Evolutionary conservation across 2,888 invertebrate species (phyloP).

Genomic region (Thecocarcelia acutangulata): DNA sequence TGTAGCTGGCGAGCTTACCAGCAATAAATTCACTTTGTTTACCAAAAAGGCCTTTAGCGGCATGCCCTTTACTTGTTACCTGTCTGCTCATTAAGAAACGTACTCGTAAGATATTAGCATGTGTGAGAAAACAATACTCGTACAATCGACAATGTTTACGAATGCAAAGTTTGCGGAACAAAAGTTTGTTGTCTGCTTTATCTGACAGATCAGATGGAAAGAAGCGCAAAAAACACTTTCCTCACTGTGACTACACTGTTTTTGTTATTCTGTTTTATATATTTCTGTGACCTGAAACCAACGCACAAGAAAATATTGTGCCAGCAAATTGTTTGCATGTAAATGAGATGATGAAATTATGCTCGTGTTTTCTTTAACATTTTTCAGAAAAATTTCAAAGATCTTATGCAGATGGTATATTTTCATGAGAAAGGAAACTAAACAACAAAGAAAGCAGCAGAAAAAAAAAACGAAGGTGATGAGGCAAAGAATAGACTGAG

Average conservation of each 20-base stretch:
- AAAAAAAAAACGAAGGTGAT: neutral
- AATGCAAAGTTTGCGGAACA: constrained; percentile 31
- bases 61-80: too few species aligned
- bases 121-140: constrained; percentile 22
- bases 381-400: constrained; percentile 20
- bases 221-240: constrained; percentile 56
- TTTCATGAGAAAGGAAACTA: constrained; percentile 28
- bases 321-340: constrained; percentile 7
- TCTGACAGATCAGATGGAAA: constrained; percentile 47
- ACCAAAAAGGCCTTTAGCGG: too few species aligned
- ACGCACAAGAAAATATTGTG: constrained; percentile 20
- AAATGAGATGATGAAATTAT: constrained; percentile 39
- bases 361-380: constrained; percentile 32
- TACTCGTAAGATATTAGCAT: neutral
- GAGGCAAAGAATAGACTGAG: constrained; percentile 8
- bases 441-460: neutral
- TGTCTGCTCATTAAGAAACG: neutral
- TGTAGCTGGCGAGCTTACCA: too few species aligned
- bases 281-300: constrained; percentile 38
- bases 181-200: constrained; percentile 47
- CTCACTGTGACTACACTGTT: constrained; percentile 29
- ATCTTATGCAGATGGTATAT: constrained; percentile 43
- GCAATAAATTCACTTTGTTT: too few species aligned
- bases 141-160: constrained; percentile 12
- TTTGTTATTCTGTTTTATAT: constrained; percentile 2